Percentiles rank a stretch among this genome's conserved stretches.
phyloP scores from a whole-genome alignment of 1,140 invertebrate species.

The Drosophila repleta region DNA sequence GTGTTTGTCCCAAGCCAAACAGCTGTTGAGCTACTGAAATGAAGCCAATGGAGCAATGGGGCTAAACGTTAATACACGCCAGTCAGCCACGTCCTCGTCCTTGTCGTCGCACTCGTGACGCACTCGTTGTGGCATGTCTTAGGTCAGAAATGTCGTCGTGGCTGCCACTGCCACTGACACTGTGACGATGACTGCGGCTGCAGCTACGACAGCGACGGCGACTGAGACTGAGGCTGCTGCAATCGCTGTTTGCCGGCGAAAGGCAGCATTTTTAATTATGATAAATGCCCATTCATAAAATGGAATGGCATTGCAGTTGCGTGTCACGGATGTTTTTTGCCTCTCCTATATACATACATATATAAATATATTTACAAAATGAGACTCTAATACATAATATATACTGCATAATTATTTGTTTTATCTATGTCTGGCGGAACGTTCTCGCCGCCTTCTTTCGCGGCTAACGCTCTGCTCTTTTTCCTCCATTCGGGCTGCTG shows the following conservation, averaged over 20 bases:
- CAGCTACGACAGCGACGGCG: background rate
- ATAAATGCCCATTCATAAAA: conserved; percentile 80
- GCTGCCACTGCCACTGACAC: conserved; percentile 4
- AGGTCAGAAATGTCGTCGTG: conserved; percentile 70
- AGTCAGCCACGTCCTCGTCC: conserved; percentile 35
- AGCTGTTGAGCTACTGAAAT: conserved; percentile 48
- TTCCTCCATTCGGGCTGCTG: conserved; percentile 14
- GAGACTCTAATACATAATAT: conserved; percentile 26
- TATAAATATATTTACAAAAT: conserved; percentile 1
- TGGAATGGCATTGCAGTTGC: conserved; percentile 70
- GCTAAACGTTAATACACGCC: conserved; percentile 38
- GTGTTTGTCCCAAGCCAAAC: conserved; percentile 42
- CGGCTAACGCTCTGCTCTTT: background rate
- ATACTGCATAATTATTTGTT: conserved; percentile 66
- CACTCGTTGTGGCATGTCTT: conserved; percentile 68
- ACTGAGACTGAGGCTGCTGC: conserved; percentile 6
- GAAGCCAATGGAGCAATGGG: conserved; percentile 52
- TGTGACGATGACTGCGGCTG: background rate
- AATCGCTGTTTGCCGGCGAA: conserved; percentile 22
- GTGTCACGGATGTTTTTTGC: conserved; percentile 49
- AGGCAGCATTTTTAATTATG: conserved; percentile 78
- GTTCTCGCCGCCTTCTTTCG: background rate
- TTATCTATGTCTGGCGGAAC: background rate
- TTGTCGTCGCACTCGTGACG: conserved; percentile 54
- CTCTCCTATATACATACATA: conserved; percentile 2